Conservation (phyloP, 2,888 invertebrate species). For the Scaptomyza parva region DNA sequence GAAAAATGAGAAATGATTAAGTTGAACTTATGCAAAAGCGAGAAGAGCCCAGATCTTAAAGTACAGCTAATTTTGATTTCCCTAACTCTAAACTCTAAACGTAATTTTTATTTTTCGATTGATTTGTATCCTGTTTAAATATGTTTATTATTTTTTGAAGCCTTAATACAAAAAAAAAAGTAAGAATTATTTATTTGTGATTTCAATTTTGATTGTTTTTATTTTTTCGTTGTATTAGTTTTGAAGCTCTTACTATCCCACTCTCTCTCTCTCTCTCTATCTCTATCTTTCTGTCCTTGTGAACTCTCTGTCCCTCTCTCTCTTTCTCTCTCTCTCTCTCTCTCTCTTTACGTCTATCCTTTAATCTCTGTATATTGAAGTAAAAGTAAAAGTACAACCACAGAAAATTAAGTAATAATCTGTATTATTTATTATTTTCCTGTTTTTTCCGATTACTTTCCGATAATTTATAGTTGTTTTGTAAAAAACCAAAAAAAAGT, state of each 20-base stretch:
- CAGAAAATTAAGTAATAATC: constrained; percentile 34
- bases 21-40: constrained; percentile 12
- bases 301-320: constrained; percentile 22
- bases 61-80: constrained; percentile 34
- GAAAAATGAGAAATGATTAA: no score
- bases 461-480: constrained; percentile 32
- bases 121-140: constrained; percentile 15
- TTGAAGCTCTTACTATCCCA: constrained; percentile 42
- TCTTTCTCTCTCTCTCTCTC: not conserved
- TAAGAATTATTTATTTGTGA: no score
- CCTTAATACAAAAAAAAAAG: constrained; percentile 26
- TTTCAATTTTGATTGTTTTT: constrained; percentile 29
- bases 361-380: constrained; percentile 36
- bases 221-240: constrained; percentile 59
- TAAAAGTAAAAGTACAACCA: constrained; percentile 60
- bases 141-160: constrained; percentile 7
- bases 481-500: no score
- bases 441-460: not conserved
- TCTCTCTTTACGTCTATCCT: constrained; percentile 26
- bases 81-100: constrained; percentile 39
- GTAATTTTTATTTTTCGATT: constrained; percentile 26
- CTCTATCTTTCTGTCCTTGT: constrained; percentile 27
- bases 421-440: constrained; percentile 28
- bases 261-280: constrained; percentile 14
- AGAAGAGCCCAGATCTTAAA: constrained; percentile 30